These are phyloP conservation scores for Venustoraphidia nigricollis DNA, from an alignment of 2,888 invertebrate genomes.

Conservation along the genomic window DNA sequence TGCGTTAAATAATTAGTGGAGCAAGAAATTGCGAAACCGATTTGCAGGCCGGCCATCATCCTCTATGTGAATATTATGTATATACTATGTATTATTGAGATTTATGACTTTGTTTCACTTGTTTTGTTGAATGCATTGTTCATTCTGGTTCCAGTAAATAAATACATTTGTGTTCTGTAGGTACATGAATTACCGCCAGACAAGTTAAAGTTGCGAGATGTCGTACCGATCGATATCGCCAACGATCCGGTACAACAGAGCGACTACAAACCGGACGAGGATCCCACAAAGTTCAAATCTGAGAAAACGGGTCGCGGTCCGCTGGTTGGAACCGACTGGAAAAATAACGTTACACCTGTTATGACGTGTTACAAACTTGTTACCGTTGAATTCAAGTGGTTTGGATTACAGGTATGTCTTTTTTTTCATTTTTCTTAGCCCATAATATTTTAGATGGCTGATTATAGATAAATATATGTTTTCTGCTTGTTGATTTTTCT, in stretches of 20 bases:
- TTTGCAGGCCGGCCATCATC: too few relatives aligned
- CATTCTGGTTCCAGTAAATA: too few relatives aligned
- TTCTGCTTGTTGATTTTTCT: constrained; percentile 2
- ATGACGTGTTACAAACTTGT: constrained; percentile 99
- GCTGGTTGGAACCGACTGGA: constrained; percentile 65
- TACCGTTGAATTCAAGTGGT: constrained; percentile 97
- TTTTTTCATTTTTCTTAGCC: too few relatives aligned
- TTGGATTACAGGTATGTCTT: constrained; percentile 59
- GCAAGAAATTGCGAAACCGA: too few relatives aligned
- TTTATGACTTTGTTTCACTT: too few relatives aligned
- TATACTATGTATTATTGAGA: too few relatives aligned
- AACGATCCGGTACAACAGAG: constrained; percentile 65
- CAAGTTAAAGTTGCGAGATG: constrained; percentile 74
- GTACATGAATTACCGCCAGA: constrained; percentile 86
- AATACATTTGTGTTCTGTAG: constrained; percentile 30
- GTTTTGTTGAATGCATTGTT: too few relatives aligned
- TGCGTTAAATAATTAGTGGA: too few relatives aligned
- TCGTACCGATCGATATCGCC: constrained; percentile 89
- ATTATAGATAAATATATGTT: not conserved
- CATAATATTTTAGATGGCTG: too few relatives aligned
- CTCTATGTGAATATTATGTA: too few relatives aligned
- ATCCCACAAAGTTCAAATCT: constrained; percentile 78
- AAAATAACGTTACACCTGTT: constrained; percentile 60
- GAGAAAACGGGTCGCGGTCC: constrained; percentile 90
- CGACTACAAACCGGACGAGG: constrained; percentile 82